Conservation (phyloP, 2,888 invertebrate species). For the Punctoribates punctum region DNA sequence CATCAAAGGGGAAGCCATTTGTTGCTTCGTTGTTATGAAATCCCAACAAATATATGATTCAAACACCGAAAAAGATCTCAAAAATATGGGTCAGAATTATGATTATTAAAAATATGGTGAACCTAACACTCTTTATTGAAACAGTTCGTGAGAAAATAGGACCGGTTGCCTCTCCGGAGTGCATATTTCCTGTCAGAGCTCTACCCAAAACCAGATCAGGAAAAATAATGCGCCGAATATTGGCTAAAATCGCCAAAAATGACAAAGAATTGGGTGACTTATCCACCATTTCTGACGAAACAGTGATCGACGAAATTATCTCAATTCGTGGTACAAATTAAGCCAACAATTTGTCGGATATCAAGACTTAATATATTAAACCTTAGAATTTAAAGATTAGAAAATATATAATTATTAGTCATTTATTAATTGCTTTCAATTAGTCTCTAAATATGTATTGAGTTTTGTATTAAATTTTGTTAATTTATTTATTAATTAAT, state of each 20-base stretch:
- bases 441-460: no score
- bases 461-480: no score
- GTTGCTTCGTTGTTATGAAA: constrained; percentile 89
- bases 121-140: neutral
- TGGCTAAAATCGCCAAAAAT: constrained; percentile 86
- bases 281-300: constrained; percentile 87
- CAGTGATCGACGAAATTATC: constrained; percentile 76
- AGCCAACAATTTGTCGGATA: no score
- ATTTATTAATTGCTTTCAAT: no score
- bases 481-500: no score
- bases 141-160: constrained; percentile 87
- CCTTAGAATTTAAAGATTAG: no score
- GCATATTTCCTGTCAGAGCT: constrained; percentile 72
- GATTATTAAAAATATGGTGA: neutral
- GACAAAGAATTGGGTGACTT: constrained; percentile 84
- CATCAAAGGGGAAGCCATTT: constrained; percentile 93
- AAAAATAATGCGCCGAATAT: constrained; percentile 93
- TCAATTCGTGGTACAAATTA: neutral
- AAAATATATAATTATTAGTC: no score
- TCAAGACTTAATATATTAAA: no score
- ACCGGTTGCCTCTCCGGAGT: constrained; percentile 91
- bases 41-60: constrained; percentile 64
- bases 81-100: constrained; percentile 57
- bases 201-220: constrained; percentile 96
- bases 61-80: constrained; percentile 68